Base-by-base conservation (phyloP, 2,113 vertebrate species). In the Thamnaconus septentrionalis region DNA sequence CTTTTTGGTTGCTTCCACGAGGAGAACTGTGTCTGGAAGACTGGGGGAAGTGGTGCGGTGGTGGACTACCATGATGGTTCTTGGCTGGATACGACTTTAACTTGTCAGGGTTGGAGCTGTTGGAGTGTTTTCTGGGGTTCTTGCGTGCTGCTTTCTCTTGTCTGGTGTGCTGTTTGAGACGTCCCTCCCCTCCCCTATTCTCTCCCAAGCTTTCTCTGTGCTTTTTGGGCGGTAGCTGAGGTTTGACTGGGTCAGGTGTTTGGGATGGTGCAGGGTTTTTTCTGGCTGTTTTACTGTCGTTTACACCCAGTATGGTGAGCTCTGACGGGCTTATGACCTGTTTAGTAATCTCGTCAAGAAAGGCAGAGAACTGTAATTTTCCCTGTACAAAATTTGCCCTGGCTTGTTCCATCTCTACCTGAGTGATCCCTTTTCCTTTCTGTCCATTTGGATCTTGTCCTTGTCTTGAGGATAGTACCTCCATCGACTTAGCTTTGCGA, bases 271-370 rank as follows among this genome's bases (percentile, higher is more conserved):
- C 53, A 8, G 61, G 31, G 6, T 42, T 52, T 53, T 76, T 79
- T 9, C 3, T 68, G 8, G 42, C 7, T 9, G 42, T 45, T 74
- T 73, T 80, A 53, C 54, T 52, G 4, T 46, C 60, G 59, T 59
- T 86, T 45, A 88, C 58, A 40, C 90, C 89, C 6, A 93, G 78
- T 18, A 83, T 90, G 40, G 40, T 88, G 12, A 94, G 90, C 9
- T 64, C 80, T 0, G 89, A 91, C 0, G 93, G 91, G 61, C 92
- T 94, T 56, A 94, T 89, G 12, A 94, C 90, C 48, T 91, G 92
- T 18, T 80, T 85, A 4, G 93, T 94, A 53, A 94, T 93, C 71
- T 94, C 93, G 61, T 94, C 89, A 31, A 94, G 79, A 81, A 94
- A 94, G 4, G 90, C 91, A 4, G 93, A 94, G 44, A 94, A 94